Percentiles rank a stretch among this genome's conserved stretches.
Conservation (phyloP, 2,113 vertebrate species). For the Lamprotornis superbus region DNA sequence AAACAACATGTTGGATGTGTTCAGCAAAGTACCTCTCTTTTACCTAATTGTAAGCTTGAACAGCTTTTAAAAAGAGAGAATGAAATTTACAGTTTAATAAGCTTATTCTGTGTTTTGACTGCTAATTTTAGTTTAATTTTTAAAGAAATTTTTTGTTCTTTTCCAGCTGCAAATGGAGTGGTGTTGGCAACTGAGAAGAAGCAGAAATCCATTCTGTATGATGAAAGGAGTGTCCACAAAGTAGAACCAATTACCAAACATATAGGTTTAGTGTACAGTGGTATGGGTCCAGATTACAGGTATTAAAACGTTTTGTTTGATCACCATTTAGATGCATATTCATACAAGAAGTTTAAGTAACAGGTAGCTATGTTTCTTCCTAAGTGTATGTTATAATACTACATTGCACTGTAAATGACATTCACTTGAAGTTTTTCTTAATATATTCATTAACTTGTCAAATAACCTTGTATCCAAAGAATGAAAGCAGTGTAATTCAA, state of each 20-base stretch:
- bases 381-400: background rate
- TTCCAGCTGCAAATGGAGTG: constrained; percentile 93
- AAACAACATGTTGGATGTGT: background rate
- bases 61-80: background rate
- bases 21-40: background rate
- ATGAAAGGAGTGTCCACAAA: constrained; percentile 98
- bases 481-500: background rate
- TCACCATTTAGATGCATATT: background rate
- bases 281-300: constrained; percentile 99
- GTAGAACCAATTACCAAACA: constrained; percentile 98
- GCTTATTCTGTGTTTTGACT: background rate
- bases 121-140: background rate
- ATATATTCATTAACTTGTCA: background rate
- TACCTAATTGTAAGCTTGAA: background rate
- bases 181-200: constrained; percentile 98
- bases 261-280: constrained; percentile 98
- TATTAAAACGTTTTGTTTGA: constrained; percentile 27
- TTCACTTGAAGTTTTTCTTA: background rate
- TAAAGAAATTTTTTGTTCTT: background rate
- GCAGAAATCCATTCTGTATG: constrained; percentile 97
- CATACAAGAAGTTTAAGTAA: background rate
- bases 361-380: background rate
- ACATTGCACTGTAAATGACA: background rate
- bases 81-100: background rate
- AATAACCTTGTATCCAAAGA: background rate